Conservation (phyloP, 2,797 vertebrate genomes). For the Melanogrammus aeglefinus region DNA sequence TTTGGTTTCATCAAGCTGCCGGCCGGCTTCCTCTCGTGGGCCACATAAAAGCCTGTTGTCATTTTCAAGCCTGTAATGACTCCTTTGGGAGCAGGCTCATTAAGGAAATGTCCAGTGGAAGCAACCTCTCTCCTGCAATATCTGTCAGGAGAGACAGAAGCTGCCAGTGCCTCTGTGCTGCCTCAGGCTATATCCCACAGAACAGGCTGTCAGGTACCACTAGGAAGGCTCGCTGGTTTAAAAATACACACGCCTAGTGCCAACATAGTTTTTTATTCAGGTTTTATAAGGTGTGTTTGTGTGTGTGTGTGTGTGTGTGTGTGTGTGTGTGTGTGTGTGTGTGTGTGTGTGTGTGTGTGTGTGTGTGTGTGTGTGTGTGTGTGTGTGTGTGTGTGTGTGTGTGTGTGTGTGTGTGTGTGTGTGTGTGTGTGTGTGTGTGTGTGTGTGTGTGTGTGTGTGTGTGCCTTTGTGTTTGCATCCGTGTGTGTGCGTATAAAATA, state of each 20-base stretch:
- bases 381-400: slow-evolving; percentile 3
- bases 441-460: slow-evolving; percentile 12
- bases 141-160: background rate
- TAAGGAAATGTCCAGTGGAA: background rate
- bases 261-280: background rate
- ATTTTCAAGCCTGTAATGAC: slow-evolving; percentile 1
- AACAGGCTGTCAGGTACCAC: slow-evolving; percentile 1
- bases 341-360: slow-evolving; percentile 21
- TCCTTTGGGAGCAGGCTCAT: background rate
- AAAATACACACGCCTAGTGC: background rate
- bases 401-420: background rate
- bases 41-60: slow-evolving; percentile 1
- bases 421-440: background rate
- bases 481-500: background rate
- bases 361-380: slow-evolving; percentile 21
- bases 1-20: background rate
- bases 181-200: background rate
- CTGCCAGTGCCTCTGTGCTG: slow-evolving; percentile 1
- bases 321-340: background rate
- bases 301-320: slow-evolving; percentile 5
- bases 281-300: background rate
- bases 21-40: background rate
- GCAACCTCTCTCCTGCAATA: slow-evolving; percentile 2
- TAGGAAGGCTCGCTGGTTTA: background rate
- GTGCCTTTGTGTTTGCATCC: background rate